Base-by-base conservation (phyloP, 2,113 vertebrate species). In the Periophthalmus modestus region DNA sequence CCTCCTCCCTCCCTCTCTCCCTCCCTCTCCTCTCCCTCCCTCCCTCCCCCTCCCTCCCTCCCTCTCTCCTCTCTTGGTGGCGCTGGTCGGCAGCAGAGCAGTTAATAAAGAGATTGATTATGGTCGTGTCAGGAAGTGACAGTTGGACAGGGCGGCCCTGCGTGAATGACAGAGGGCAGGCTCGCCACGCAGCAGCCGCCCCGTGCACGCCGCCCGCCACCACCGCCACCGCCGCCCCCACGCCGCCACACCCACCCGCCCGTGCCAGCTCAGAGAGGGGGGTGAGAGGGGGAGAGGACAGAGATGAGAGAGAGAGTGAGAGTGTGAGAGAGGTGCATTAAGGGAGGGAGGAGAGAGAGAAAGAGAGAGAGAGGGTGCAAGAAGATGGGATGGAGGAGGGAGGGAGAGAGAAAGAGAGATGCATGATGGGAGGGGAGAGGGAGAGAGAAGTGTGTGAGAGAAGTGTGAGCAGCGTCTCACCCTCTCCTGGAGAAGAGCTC, bases 51-150 rank as follows among this genome's bases (percentile, higher is more conserved):
- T n/a, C n/a, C n/a, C n/a, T 36, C 71, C 39, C 72, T 21, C 54
- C 3, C 11, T 11, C 21, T 52, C 10, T 92, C 92, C 91, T 90
- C 92, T 91, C 91, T 87, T 77, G 16, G 74, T 69, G 91, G 93
- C 85, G 90, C 82, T 91, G 77, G 93, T 93, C 96, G 94, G 95
- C 95, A 94, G 93, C 73, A 86, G 93, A 96, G 95, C 96, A 94
- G 95, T 94, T 97, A 96, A 96, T 96, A 95, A 96, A 96, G 96
- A 97, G 97, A 98, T 97, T 96, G 97, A 97, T 97, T 96, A 96
- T 95, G 83, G 88, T 93, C 93, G 95, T 96, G 96, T 97, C 63
- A 93, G 85, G 91, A 96, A 95, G 96, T 96, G 96, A 97, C 96
- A 97, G 95, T 95, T 96, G 96, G 95, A 96, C 95, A 96, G 95